Percentiles rank a stretch among this genome's conserved stretches.
Conservation (phyloP, 2,888 invertebrate genomes). For the Malthinus flaveolus region DNA sequence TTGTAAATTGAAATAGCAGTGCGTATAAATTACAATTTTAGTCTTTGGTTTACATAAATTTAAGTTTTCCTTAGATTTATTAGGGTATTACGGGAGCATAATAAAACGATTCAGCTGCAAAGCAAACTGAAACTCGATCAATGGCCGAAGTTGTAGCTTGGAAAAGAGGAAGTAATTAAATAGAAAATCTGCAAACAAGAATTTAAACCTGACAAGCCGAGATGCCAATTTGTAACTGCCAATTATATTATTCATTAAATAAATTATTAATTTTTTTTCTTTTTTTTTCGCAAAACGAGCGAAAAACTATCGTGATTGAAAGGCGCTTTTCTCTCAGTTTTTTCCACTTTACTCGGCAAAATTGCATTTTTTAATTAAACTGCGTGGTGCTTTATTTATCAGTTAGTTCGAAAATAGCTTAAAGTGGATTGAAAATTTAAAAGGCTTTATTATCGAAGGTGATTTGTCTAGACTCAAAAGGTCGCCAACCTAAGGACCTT, state of each 20-base stretch:
- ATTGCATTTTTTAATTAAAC: too few relatives aligned
- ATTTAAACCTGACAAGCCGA: constrained; percentile 31
- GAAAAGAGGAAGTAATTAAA: constrained; percentile 41
- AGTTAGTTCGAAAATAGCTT: too few relatives aligned
- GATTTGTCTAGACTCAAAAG: too few relatives aligned
- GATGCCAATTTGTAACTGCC: constrained; percentile 33
- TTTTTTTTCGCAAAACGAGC: too few relatives aligned
- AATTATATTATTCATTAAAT: constrained; percentile 28
- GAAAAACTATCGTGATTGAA: too few relatives aligned
- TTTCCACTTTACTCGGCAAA: too few relatives aligned
- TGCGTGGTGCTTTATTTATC: too few relatives aligned
- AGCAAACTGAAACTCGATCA: constrained; percentile 38
- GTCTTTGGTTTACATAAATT: constrained; percentile 32
- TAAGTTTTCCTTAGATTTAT: constrained; percentile 33
- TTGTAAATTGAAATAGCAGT: constrained; percentile 27
- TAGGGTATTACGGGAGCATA: constrained; percentile 45
- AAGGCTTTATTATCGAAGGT: too few relatives aligned
- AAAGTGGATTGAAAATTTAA: too few relatives aligned
- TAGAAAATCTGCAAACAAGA: constrained; percentile 42
- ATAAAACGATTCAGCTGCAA: constrained; percentile 46
- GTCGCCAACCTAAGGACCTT: too few relatives aligned
- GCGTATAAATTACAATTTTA: constrained; percentile 30
- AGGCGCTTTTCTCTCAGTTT: too few relatives aligned
- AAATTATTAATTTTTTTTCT: constrained; percentile 20
- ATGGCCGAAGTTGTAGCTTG: constrained; percentile 39